A percentile compares a stretch with the other conserved stretches of the same genome.
Conservation (phyloP, 1,140 invertebrate species). For the Limonius californicus region DNA sequence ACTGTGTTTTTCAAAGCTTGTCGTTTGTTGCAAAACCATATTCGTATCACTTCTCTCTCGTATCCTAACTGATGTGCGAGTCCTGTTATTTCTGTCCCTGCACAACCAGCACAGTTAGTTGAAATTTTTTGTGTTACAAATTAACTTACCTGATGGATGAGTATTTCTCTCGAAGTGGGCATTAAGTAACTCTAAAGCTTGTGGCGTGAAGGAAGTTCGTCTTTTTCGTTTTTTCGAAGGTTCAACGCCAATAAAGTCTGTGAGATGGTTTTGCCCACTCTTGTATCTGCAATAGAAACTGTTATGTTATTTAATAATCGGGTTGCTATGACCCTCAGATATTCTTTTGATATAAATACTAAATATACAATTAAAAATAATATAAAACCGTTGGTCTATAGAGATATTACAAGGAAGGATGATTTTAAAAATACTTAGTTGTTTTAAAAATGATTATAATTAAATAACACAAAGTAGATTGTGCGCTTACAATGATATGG, state of each 20-base stretch:
- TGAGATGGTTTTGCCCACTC: slow-evolving; percentile 86
- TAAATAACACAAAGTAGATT: too few relatives aligned
- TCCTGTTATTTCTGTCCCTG: slow-evolving; percentile 94
- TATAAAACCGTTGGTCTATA: too few relatives aligned
- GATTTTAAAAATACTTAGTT: too few relatives aligned
- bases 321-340: not conserved
- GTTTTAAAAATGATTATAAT: too few relatives aligned
- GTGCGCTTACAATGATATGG: too few relatives aligned
- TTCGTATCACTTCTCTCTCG: slow-evolving; percentile 95
- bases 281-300: slow-evolving; percentile 70
- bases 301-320: slow-evolving; percentile 16
- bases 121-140: too few relatives aligned
- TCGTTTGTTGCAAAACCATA: slow-evolving; percentile 99
- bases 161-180: slow-evolving; percentile 95
- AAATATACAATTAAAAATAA: too few relatives aligned
- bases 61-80: slow-evolving; percentile 93
- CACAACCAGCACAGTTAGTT: too few relatives aligned
- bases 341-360: not conserved
- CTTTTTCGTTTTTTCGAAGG: slow-evolving; percentile 95
- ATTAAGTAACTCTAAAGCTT: slow-evolving; percentile 91
- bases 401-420: too few relatives aligned
- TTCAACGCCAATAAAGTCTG: slow-evolving; percentile 93
- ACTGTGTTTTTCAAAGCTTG: slow-evolving; percentile 96
- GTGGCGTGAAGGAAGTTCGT: slow-evolving; percentile 93
- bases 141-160: slow-evolving; percentile 86